Evolutionary conservation across 2,113 vertebrate species (phyloP).

Genomic region (Isurus oxyrinchus): DNA sequence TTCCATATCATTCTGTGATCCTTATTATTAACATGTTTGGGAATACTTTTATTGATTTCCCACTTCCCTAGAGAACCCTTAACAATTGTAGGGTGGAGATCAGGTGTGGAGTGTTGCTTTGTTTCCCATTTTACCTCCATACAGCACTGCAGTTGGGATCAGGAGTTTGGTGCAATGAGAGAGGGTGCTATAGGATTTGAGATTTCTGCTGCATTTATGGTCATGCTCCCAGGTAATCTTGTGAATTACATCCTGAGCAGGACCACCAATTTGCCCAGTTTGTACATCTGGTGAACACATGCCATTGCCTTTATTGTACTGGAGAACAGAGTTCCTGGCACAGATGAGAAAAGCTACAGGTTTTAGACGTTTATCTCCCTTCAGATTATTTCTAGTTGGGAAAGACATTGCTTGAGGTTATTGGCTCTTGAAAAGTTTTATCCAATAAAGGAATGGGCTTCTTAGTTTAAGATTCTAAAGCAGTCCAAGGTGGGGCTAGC

Average conservation of each 20-base stretch:
- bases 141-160: background rate
- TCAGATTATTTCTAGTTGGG: background rate
- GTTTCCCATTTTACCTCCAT: background rate
- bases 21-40: background rate
- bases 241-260: background rate
- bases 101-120: background rate
- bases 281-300: background rate
- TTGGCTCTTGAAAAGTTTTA: background rate
- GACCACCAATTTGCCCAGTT: background rate
- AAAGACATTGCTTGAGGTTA: background rate
- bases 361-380: background rate
- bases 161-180: background rate
- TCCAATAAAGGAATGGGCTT: background rate
- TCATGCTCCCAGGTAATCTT: background rate
- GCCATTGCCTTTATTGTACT: background rate
- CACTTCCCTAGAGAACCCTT: background rate
- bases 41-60: background rate
- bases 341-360: background rate
- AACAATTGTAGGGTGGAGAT: no score
- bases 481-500: background rate
- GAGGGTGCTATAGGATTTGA: background rate
- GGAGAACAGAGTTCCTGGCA: background rate
- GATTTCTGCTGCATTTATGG: background rate
- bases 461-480: background rate
- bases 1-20: background rate